Evolutionary conservation across 2,797 vertebrate species (phyloP).

Genomic region (Manis crassicaudata): DNA sequence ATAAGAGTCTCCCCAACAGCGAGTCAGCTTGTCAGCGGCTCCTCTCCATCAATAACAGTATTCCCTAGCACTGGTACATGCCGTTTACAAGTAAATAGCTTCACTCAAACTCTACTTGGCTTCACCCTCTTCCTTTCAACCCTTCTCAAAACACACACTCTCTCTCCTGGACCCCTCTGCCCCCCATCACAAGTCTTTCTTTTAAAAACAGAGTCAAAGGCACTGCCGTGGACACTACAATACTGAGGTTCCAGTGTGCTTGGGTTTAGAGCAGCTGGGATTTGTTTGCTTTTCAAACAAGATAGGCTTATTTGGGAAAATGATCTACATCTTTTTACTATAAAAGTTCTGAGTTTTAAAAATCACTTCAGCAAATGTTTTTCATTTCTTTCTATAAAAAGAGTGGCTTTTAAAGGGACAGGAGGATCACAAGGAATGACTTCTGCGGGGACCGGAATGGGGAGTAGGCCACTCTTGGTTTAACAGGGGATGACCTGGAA

Average conservation of each 20-base stretch:
- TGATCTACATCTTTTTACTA: slow-evolving; percentile 71
- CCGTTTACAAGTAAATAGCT: not conserved
- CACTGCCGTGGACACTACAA: not conserved
- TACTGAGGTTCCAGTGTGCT: not conserved
- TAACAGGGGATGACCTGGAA: not conserved
- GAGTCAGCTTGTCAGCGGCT: not conserved
- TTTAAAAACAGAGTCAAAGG: not conserved
- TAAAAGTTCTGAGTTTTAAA: slow-evolving; percentile 61
- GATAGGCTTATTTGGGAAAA: slow-evolving; percentile 72
- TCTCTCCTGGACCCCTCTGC: not conserved
- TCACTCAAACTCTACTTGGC: not conserved
- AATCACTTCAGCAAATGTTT: slow-evolving; percentile 64
- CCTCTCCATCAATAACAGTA: not conserved
- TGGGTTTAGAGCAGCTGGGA: slow-evolving; percentile 50
- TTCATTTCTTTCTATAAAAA: slow-evolving; percentile 74
- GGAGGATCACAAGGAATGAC: not conserved
- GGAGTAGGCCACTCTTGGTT: not conserved
- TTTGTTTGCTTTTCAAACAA: slow-evolving; percentile 65
- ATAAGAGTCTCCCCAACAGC: not conserved
- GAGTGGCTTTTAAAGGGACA: not conserved
- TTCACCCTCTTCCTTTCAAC: not conserved
- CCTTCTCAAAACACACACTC: not conserved
- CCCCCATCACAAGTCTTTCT: not conserved
- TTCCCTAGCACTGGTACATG: too few species aligned
- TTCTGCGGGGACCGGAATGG: not conserved